A percentile compares a stretch with the other conserved stretches of the same genome.
phyloP scores from a whole-genome alignment of 2,113 vertebrate species.

The Siphamia tubifer region DNA sequence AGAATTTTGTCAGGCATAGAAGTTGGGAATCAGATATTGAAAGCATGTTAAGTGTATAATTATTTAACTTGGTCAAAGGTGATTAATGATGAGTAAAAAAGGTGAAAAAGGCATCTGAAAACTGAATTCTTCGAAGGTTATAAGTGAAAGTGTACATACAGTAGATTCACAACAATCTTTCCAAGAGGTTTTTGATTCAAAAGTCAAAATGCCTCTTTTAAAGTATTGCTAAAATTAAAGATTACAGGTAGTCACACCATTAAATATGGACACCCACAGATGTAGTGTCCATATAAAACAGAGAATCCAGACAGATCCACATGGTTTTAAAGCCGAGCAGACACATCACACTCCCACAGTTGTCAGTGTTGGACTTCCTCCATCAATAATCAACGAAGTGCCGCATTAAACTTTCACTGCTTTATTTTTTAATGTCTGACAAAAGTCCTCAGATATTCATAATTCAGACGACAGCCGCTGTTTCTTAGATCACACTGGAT shows the following conservation, averaged over 20 bases:
- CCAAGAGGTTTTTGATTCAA: too few relatives aligned
- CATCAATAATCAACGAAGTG: conserved; percentile 74
- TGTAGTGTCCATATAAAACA: neutral
- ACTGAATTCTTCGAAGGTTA: too few relatives aligned
- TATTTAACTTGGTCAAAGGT: too few relatives aligned
- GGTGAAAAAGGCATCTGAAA: too few relatives aligned
- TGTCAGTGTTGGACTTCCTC: conserved; percentile 58
- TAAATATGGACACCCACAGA: neutral
- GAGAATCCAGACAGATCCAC: neutral
- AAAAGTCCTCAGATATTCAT: conserved; percentile 80
- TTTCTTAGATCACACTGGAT: conserved; percentile 63
- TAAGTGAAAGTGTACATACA: too few relatives aligned
- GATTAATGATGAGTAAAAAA: too few relatives aligned
- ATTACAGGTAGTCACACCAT: neutral
- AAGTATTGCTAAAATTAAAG: too few relatives aligned
- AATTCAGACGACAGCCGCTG: conserved; percentile 73
- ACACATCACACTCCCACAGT: conserved; percentile 52
- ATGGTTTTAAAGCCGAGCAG: conserved; percentile 1
- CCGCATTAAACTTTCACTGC: conserved; percentile 70
- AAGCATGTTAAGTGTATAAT: too few relatives aligned
- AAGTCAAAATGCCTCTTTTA: too few relatives aligned
- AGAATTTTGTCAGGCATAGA: too few relatives aligned
- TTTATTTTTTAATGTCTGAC: conserved; percentile 81
- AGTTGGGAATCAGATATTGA: too few relatives aligned
- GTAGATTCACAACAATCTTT: too few relatives aligned